phyloP scores from a whole-genome alignment of 2,797 vertebrate genomes.

The Pachyuromys duprasi region DNA sequence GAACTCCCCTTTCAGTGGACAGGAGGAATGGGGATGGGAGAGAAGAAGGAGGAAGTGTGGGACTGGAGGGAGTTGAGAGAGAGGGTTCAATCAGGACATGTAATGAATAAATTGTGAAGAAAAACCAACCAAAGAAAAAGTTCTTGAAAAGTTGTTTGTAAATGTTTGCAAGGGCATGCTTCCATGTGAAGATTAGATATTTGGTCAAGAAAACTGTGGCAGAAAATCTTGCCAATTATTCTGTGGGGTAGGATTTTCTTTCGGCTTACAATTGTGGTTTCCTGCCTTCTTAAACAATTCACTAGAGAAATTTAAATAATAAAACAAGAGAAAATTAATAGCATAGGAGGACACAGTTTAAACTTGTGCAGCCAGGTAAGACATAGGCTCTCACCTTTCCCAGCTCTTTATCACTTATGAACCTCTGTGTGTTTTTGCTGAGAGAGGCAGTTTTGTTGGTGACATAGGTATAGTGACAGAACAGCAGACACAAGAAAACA shows the following conservation, averaged over 20 bases:
- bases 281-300: constrained; percentile 61
- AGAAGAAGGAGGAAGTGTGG: too few relatives aligned
- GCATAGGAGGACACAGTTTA: constrained; percentile 53
- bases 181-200: constrained; percentile 60
- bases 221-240: constrained; percentile 69
- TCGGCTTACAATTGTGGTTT: constrained; percentile 69
- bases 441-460: constrained; percentile 45
- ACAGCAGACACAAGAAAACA: constrained; percentile 59
- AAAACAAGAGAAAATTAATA: constrained; percentile 66
- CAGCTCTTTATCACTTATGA: constrained; percentile 61
- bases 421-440: constrained; percentile 59
- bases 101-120: too few relatives aligned
- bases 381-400: constrained; percentile 1
- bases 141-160: constrained; percentile 55
- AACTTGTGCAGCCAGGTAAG: constrained; percentile 49
- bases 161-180: constrained; percentile 45
- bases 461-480: not conserved
- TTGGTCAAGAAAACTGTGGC: constrained; percentile 72
- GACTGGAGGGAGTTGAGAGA: too few relatives aligned
- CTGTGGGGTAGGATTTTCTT: constrained; percentile 53
- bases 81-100: too few relatives aligned
- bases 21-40: too few relatives aligned
- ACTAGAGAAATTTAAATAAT: constrained; percentile 67
- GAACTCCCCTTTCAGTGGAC: too few relatives aligned
- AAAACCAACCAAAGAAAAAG: too few relatives aligned